A percentile compares a stretch with the other conserved stretches of the same genome.
Conservation (phyloP, 2,113 vertebrate species). For the Rhombomys opimus region DNA sequence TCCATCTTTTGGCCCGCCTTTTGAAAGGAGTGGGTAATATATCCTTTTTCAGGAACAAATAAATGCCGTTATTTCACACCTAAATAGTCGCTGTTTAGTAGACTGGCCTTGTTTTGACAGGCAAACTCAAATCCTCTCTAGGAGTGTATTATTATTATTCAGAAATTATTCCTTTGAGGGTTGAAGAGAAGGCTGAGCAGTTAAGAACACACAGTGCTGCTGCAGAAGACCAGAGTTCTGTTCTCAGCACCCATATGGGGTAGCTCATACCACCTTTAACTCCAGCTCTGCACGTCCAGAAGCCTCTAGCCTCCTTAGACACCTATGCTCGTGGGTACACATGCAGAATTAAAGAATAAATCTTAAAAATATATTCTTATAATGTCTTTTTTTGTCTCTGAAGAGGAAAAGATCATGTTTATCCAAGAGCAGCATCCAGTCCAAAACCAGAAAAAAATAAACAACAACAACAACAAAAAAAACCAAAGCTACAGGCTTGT, state of each 20-base stretch:
- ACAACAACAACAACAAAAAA: too few relatives aligned
- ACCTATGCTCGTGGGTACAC: not conserved
- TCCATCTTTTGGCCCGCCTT: constrained; percentile 51
- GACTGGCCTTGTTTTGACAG: constrained; percentile 40
- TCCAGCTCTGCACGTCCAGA: not conserved
- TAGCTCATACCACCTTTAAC: not conserved
- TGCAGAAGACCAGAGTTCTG: not conserved
- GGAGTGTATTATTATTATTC: constrained; percentile 41
- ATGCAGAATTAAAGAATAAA: not conserved
- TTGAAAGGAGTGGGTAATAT: constrained; percentile 53
- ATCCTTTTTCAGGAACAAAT: constrained; percentile 42
- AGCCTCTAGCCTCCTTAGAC: not conserved
- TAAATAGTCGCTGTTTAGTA: constrained; percentile 14
- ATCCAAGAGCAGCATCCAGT: not conserved
- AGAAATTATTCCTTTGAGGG: constrained; percentile 1
- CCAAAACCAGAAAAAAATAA: constrained; percentile 6
- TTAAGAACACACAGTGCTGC: not conserved
- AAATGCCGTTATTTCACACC: constrained; percentile 19
- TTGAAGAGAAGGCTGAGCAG: not conserved
- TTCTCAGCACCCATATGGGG: not conserved
- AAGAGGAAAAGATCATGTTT: not conserved
- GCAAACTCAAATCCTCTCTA: constrained; percentile 26
- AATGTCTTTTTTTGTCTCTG: not conserved
- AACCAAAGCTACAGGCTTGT: not conserved
- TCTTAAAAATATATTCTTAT: not conserved